phyloP scores from a whole-genome alignment of 2,888 invertebrate species.

The Autographa pulchrina region DNA sequence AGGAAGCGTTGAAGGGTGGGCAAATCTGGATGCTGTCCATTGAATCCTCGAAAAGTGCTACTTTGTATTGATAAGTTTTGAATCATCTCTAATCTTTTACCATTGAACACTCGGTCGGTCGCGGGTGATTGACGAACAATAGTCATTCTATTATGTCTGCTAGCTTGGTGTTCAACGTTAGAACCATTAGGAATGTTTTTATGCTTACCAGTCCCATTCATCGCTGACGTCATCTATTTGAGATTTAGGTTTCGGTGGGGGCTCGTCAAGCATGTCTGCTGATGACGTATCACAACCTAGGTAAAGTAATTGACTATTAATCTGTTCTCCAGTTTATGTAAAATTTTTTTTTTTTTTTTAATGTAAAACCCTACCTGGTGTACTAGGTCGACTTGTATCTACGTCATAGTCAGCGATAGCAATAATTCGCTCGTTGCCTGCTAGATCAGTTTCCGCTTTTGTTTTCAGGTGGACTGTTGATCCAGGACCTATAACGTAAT shows the following conservation, averaged over 20 bases:
- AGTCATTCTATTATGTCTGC: too few species aligned
- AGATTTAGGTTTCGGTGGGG: conserved; percentile 66
- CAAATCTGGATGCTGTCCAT: too few species aligned
- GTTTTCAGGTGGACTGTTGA: conserved; percentile 89
- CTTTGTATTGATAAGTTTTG: too few species aligned
- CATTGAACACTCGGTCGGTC: too few species aligned
- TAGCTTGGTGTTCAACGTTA: too few species aligned
- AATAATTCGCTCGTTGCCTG: conserved; percentile 86
- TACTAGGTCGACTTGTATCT: conserved; percentile 90
- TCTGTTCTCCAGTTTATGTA: too few species aligned
- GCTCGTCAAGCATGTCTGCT: conserved; percentile 78
- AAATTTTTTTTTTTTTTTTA: too few species aligned
- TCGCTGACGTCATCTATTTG: conserved; percentile 78
- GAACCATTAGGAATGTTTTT: background rate
- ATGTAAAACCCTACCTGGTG: too few species aligned
- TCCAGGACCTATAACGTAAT: conserved; percentile 82
- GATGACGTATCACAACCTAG: conserved; percentile 80
- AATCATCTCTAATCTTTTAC: too few species aligned
- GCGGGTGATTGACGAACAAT: too few species aligned
- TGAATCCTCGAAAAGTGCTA: too few species aligned
- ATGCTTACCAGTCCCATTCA: conserved; percentile 83
- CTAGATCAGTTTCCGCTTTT: conserved; percentile 82
- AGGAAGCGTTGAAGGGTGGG: too few species aligned
- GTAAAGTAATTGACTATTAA: background rate
- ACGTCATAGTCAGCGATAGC: conserved; percentile 90